These are phyloP conservation scores for Mythimna lalbum DNA, from an alignment of 2,888 invertebrate genomes.

Conservation along the genomic window DNA sequence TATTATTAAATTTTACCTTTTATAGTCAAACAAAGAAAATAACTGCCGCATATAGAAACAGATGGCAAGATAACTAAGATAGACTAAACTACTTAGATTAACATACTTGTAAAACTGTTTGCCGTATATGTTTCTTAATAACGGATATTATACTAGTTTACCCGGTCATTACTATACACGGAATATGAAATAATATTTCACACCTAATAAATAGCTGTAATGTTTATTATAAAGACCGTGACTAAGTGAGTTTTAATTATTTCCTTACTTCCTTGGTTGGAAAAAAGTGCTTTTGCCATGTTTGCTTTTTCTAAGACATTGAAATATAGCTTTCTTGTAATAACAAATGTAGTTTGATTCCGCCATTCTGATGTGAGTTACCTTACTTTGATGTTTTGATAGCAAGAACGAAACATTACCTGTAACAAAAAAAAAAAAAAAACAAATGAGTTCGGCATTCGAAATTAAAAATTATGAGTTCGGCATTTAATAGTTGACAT, in stretches of 20 bases:
- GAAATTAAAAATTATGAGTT: background rate
- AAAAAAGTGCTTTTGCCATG: slow-evolving; percentile 17
- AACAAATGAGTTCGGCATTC: slow-evolving; percentile 8
- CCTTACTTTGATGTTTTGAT: slow-evolving; percentile 8
- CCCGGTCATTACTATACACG: slow-evolving; percentile 35
- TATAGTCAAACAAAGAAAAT: slow-evolving; percentile 57
- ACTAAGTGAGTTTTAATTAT: slow-evolving; percentile 9
- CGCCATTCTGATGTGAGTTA: background rate
- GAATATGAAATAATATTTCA: slow-evolving; percentile 53
- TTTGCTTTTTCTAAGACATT: background rate
- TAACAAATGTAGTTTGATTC: background rate
- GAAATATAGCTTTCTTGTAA: slow-evolving; percentile 5
- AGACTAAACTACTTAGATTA: slow-evolving; percentile 40
- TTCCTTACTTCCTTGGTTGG: slow-evolving; percentile 13
- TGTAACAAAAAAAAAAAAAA: slow-evolving; percentile 44
- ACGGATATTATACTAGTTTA: slow-evolving; percentile 46
- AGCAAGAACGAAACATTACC: slow-evolving; percentile 29
- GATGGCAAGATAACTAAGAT: slow-evolving; percentile 40
- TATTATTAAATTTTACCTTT: slow-evolving; percentile 57
- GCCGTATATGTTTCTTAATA: slow-evolving; percentile 49
- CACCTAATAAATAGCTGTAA: slow-evolving; percentile 44
- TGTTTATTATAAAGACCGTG: slow-evolving; percentile 11
- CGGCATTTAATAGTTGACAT: too few relatives aligned
- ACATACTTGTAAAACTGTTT: slow-evolving; percentile 56
- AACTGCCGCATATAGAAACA: slow-evolving; percentile 25